Base-by-base conservation (phyloP, 1,140 invertebrate species). In the Hormaphis cornu region DNA sequence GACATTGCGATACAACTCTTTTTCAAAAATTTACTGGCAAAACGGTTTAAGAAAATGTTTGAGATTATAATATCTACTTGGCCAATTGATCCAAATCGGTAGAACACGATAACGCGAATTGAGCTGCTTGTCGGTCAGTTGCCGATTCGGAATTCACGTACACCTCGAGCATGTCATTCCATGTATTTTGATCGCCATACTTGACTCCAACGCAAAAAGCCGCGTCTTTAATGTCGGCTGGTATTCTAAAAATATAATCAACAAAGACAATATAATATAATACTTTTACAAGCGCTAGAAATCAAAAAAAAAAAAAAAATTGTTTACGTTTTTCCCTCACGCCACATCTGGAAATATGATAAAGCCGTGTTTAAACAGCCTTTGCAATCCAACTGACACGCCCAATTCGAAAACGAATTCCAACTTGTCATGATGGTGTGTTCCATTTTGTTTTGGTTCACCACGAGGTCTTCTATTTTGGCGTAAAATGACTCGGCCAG, bases 151-250 rank as follows among this genome's bases (percentile, higher is more conserved):
- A 54, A 8, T 9, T 58, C 0, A 44, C 12, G 18, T 73, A 72
- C 16, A 70, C 37, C 3, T 72, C 9, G 8, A 71, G 70, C 3
- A 73, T 12, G 8, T 9, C 30, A 1, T 63, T 52, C 72, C 72
- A 73, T n/a, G 53, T 30, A 10, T 20, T 10, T 3, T 44, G 33
- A 24, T 58, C 40, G 1, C 66, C 71, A 12, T 46, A 7, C 35
- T 40, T 72, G 3, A 73, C 66, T 7, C 61, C 71, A 0, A 54
- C 58, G n/a, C 72, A 73, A 18, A 61, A 53, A 8, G 69, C 58
- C n/a, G 71, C 56, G 14, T 63, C 58, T 28, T 69, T 73, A 6
- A 71, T 56, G 20, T 73, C 50, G 12, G 56, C 42, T 7, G 48
- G 40, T 28, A 72, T 54, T 14, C 71, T 72, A 22, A 14, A 33